These are phyloP conservation scores for Cataglyphis rosenhaueri DNA, from an alignment of 2,888 invertebrate species.

Conservation along the genomic window DNA sequence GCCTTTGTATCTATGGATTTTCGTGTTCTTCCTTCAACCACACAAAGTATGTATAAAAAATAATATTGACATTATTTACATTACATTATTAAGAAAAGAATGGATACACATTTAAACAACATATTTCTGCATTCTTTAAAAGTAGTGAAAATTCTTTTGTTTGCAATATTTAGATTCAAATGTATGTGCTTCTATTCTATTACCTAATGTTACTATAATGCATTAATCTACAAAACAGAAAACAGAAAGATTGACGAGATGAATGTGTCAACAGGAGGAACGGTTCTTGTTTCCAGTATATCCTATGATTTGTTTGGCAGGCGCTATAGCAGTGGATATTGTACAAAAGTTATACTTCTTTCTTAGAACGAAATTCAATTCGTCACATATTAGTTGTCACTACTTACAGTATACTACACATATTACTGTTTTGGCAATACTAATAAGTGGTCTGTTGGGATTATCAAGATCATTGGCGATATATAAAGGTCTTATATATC, in stretches of 20 bases:
- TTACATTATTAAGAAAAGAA: neutral
- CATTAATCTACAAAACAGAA: neutral
- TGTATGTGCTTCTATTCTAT: neutral
- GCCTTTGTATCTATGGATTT: constrained; percentile 95
- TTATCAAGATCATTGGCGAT: constrained; percentile 87
- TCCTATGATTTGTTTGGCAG: constrained; percentile 94
- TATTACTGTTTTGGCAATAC: constrained; percentile 89
- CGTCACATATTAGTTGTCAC: constrained; percentile 85
- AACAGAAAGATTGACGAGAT: constrained; percentile 9
- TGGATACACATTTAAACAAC: neutral
- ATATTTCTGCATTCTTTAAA: neutral
- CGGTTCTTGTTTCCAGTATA: constrained; percentile 97
- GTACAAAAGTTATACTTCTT: constrained; percentile 91
- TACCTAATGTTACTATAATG: neutral
- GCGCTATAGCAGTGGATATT: constrained; percentile 92
- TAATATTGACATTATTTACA: neutral
- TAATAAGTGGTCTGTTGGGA: constrained; percentile 86
- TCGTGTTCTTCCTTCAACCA: constrained; percentile 94
- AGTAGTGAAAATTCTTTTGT: neutral
- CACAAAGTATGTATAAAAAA: constrained; percentile 90
- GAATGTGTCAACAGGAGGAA: constrained; percentile 87
- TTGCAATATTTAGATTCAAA: constrained; percentile 7
- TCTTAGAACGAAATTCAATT: constrained; percentile 78
- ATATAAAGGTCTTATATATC: constrained; percentile 86
- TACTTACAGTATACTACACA: constrained; percentile 92